Evolutionary conservation across 2,888 invertebrate genomes (phyloP).

Genomic region (Antheraea assamensis): DNA sequence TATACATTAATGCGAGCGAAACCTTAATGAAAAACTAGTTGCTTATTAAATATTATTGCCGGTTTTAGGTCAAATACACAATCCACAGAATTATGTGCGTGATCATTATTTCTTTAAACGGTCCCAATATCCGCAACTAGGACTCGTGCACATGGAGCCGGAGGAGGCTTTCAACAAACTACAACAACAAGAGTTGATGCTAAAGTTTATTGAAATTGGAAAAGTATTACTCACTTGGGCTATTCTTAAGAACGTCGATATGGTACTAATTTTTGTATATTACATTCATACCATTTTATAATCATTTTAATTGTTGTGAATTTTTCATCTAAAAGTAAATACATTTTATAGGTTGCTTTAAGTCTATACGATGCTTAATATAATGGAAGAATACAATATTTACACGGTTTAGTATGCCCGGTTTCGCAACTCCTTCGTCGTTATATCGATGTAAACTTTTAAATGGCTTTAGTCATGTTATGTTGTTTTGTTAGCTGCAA

Average conservation of each 20-base stretch:
- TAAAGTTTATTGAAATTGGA: slow-evolving; percentile 98
- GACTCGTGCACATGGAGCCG: slow-evolving; percentile 95
- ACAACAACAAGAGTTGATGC: slow-evolving; percentile 93
- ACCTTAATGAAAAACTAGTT: neutral
- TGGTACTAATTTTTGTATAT: slow-evolving; percentile 76
- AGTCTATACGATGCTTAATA: too few relatives aligned
- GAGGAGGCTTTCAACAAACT: slow-evolving; percentile 95
- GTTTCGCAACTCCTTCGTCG: too few relatives aligned
- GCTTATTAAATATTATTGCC: neutral
- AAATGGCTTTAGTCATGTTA: too few relatives aligned
- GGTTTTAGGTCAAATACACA: slow-evolving; percentile 94
- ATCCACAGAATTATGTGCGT: slow-evolving; percentile 96
- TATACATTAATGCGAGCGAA: too few relatives aligned
- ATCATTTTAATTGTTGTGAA: neutral
- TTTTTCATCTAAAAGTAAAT: neutral
- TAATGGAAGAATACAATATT: too few relatives aligned
- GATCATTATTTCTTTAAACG: slow-evolving; percentile 98
- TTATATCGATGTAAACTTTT: too few relatives aligned
- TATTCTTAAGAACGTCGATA: slow-evolving; percentile 94
- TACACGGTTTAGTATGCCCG: too few relatives aligned
- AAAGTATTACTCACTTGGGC: slow-evolving; percentile 97
- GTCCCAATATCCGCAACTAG: slow-evolving; percentile 98
- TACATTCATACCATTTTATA: neutral
- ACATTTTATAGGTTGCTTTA: neutral
- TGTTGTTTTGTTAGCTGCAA: too few relatives aligned